phyloP scores from a whole-genome alignment of 2,113 vertebrate genomes.

The Sakesphorus luctuosus region DNA sequence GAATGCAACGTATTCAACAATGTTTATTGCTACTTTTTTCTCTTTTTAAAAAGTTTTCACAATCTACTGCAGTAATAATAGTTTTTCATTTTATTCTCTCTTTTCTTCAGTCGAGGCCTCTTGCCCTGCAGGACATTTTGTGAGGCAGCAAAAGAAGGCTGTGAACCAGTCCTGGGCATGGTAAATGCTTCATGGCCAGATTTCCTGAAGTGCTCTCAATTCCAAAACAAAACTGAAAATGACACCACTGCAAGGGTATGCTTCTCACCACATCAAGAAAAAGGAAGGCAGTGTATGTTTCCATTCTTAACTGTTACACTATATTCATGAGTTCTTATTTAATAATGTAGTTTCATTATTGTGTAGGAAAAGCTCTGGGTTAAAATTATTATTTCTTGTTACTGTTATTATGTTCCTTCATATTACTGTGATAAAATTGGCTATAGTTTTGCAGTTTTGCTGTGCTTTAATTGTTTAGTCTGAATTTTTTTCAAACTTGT shows the following conservation, averaged over 20 bases:
- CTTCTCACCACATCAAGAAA: constrained; percentile 83
- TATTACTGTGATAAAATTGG: not conserved
- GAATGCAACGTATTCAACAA: not conserved
- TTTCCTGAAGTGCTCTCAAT: constrained; percentile 93
- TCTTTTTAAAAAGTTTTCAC: not conserved
- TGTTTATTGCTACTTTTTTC: not conserved
- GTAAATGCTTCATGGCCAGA: constrained; percentile 94
- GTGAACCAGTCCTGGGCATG: constrained; percentile 90
- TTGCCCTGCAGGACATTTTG: constrained; percentile 92
- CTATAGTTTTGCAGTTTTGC: not conserved
- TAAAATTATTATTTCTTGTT: not conserved
- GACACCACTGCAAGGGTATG: constrained; percentile 67
- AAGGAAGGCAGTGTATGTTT: constrained; percentile 83
- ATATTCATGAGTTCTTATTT: not conserved
- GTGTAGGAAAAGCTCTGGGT: not conserved
- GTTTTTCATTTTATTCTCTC: constrained; percentile 4
- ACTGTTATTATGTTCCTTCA: not conserved
- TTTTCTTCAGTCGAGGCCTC: constrained; percentile 68
- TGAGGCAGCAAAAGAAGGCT: constrained; percentile 90
- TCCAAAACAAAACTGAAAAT: constrained; percentile 76
- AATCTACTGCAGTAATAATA: not conserved
- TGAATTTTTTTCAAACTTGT: not conserved
- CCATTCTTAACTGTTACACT: not conserved
- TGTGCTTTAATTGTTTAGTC: not conserved
- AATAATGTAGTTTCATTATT: not conserved